Evolutionary conservation across 2,113 vertebrate species (phyloP).

Genomic region (Neogale vison): DNA sequence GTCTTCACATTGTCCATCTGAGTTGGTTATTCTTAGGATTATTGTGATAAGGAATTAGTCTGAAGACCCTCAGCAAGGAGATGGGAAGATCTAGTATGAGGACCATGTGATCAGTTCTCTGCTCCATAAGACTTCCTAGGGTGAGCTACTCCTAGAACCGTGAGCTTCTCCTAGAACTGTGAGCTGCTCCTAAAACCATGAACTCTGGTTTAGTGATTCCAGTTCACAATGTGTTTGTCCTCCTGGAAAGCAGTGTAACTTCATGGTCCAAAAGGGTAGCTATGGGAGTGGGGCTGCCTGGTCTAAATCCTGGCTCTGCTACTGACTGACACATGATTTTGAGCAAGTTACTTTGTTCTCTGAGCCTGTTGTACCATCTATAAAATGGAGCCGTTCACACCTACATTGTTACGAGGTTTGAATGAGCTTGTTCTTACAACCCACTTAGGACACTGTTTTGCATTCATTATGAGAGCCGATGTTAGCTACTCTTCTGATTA

Average conservation of each 20-base stretch:
- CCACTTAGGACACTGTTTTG: not conserved
- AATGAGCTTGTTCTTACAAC: not conserved
- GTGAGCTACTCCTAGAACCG: not conserved
- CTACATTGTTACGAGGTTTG: not conserved
- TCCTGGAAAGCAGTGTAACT: not conserved
- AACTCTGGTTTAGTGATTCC: not conserved
- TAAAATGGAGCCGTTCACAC: not conserved
- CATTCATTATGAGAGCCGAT: not conserved
- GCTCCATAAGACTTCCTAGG: not conserved
- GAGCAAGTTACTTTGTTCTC: not conserved
- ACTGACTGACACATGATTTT: not conserved
- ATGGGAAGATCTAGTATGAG: not conserved
- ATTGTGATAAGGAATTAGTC: not conserved
- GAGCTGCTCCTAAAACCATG: no score
- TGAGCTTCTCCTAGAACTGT: not conserved
- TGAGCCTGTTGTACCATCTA: not conserved
- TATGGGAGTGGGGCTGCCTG: not conserved
- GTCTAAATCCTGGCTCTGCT: not conserved
- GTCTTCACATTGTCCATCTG: not conserved
- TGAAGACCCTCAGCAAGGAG: not conserved
- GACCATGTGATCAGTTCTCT: not conserved
- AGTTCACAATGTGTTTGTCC: not conserved
- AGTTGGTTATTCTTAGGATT: rapidly evolving
- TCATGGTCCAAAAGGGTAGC: not conserved
- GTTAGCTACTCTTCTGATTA: not conserved